These are phyloP conservation scores for Turritopsis rubra DNA, from an alignment of 30 jellyfish, hydroid and myxozoan species.

Conservation along the genomic window DNA sequence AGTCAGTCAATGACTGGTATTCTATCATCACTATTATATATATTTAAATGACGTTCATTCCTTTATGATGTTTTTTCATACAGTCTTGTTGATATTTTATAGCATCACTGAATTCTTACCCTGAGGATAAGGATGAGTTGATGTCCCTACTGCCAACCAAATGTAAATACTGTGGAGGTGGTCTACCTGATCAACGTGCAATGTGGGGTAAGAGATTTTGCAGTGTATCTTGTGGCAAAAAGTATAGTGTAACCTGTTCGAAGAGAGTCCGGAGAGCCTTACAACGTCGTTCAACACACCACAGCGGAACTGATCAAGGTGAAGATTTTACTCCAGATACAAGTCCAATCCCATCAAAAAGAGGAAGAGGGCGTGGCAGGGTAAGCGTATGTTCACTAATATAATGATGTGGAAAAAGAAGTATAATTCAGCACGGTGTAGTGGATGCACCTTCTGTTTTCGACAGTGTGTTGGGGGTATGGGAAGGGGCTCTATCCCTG, in stretches of 20 bases:
- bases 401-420: too few species aligned
- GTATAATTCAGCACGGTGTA: not conserved
- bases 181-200: conserved; percentile 84
- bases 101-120: conserved; percentile 31
- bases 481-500: too few species aligned
- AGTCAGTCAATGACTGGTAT: too few species aligned
- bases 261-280: conserved; percentile 64
- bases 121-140: conserved; percentile 58
- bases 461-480: too few species aligned
- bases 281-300: conserved; percentile 24
- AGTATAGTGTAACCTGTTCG: conserved; percentile 71
- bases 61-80: too few species aligned
- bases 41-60: too few species aligned
- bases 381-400: conserved; percentile 1
- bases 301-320: conserved; percentile 51
- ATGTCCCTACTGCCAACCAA: conserved; percentile 93
- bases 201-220: conserved; percentile 98
- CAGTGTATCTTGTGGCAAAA: conserved; percentile 92
- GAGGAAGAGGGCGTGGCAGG: conserved; percentile 14
- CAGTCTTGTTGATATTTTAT: not conserved
- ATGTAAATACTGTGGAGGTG: conserved; percentile 93
- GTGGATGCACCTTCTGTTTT: too few species aligned
- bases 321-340: conserved; percentile 2
- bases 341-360: not conserved
- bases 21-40: too few species aligned